Evolutionary conservation across 2,888 invertebrate genomes (phyloP), one percentile per base, ranked within the genome.

Genomic region (Orgyia antiqua): DNA sequence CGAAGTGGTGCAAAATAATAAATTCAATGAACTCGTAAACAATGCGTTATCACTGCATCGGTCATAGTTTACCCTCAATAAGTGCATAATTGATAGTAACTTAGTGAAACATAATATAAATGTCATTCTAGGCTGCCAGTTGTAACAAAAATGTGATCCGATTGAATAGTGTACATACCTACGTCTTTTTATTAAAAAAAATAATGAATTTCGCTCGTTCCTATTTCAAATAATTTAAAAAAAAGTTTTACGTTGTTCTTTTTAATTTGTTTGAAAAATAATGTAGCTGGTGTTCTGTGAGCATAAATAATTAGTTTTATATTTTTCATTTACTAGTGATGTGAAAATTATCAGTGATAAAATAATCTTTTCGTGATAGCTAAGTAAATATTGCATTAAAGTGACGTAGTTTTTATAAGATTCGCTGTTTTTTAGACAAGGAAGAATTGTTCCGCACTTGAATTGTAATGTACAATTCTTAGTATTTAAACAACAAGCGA

Each of bases 1-100:
- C 11, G 13, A 26, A 29, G 21, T 12, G 21, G 46, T 34, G 29
- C 33, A 33, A 34, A 36, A 36, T 32, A 34, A n/a, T 29, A 29
- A 31, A 15, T 36, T 21, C 19, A 29, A 25, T 36, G 26, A 28
- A 37, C 33, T 37, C 34, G 21, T 49, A 36, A 40, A 42, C 45
- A 37, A 26, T 25, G 26, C 10, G 30, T 33, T 51, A 42, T 42
- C 45, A 23, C 24, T 23, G 31, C 19, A 20, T 9, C 3, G 3
- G 10, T 10, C 10, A 23, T 18, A 36, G 26, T 39, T 46, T 46
- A 53, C 50, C 47, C 50, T 44, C 51, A 46, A 46, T 53, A 39
- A 8, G 10, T 13, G 13, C 33, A 24, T 21, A 46, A n/a, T 47
- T 42, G 31, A 44, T 34, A 29, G 27, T 36, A 5, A 20, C 10